Evolutionary conservation across 2,888 invertebrate genomes (phyloP).

Genomic region (Ceramica pisi): DNA sequence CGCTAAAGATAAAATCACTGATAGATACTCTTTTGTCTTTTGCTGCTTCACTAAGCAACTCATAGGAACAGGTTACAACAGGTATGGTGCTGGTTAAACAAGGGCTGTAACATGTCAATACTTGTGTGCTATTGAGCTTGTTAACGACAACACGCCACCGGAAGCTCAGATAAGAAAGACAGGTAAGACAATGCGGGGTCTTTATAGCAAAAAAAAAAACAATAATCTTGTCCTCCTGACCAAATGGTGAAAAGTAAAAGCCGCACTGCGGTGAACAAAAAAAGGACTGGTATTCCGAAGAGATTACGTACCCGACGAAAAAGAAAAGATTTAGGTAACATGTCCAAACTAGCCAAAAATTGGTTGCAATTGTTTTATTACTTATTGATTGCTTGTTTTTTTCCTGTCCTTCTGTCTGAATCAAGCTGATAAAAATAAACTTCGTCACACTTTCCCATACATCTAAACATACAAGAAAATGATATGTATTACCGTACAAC

Average conservation of each 20-base stretch:
- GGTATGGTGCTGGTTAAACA: constrained; percentile 21
- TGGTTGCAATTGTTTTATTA: no score
- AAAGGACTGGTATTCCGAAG: no score
- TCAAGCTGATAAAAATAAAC: not conserved
- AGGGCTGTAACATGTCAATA: constrained; percentile 45
- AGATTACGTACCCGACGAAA: no score
- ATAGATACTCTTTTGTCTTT: not conserved
- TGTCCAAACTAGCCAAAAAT: no score
- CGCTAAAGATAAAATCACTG: constrained; percentile 5
- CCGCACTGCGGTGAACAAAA: not conserved
- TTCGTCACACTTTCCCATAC: not conserved
- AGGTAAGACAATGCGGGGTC: not conserved
- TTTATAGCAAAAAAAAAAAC: not conserved
- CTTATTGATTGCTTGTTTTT: no score
- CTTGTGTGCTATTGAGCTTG: constrained; percentile 19
- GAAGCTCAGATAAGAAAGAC: constrained; percentile 34
- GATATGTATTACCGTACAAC: constrained; percentile 1
- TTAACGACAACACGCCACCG: constrained; percentile 23
- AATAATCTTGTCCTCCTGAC: not conserved
- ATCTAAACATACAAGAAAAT: not conserved
- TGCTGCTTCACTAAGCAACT: constrained; percentile 19
- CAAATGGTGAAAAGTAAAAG: not conserved
- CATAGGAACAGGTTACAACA: constrained; percentile 41
- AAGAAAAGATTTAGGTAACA: no score
- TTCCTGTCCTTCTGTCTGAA: no score